These are phyloP conservation scores for Palloptera scutellata DNA, from an alignment of 2,888 invertebrate genomes.

Conservation along the genomic window DNA sequence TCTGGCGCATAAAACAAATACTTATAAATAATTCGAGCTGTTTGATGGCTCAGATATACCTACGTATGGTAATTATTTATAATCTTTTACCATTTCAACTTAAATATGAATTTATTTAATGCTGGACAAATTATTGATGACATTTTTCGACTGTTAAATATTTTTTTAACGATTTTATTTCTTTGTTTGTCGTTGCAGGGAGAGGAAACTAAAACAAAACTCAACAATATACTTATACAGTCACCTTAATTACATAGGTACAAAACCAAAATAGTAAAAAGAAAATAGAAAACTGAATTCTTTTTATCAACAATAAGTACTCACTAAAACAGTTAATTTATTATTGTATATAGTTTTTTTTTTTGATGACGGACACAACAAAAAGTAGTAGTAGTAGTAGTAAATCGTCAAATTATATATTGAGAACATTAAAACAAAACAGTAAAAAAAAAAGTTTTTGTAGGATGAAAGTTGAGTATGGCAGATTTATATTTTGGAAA, in stretches of 20 bases:
- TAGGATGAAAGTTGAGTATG: slow-evolving; percentile 10
- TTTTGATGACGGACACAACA: slow-evolving; percentile 17
- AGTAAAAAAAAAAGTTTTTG: slow-evolving; percentile 5
- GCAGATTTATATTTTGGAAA: slow-evolving; percentile 1
- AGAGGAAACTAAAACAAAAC: slow-evolving; percentile 6
- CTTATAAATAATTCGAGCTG: too few relatives aligned
- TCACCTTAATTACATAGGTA: neutral
- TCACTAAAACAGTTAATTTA: slow-evolving; percentile 19
- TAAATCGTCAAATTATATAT: slow-evolving; percentile 7
- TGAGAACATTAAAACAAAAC: slow-evolving; percentile 1
- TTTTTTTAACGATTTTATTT: too few relatives aligned
- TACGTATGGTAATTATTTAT: too few relatives aligned
- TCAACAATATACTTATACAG: slow-evolving; percentile 12
- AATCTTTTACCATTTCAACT: too few relatives aligned
- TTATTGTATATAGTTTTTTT: slow-evolving; percentile 10
- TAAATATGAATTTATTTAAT: too few relatives aligned
- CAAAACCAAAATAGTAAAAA: neutral
- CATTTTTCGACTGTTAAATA: too few relatives aligned
- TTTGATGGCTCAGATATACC: too few relatives aligned
- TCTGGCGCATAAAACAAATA: too few relatives aligned
- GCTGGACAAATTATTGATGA: too few relatives aligned
- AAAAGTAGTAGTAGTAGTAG: slow-evolving; percentile 6
- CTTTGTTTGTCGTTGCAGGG: too few relatives aligned
- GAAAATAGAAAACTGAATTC: neutral
- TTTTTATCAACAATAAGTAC: slow-evolving; percentile 17